Conservation (phyloP, 2,113 vertebrate genomes). For the Ramphastos sulfuratus region DNA sequence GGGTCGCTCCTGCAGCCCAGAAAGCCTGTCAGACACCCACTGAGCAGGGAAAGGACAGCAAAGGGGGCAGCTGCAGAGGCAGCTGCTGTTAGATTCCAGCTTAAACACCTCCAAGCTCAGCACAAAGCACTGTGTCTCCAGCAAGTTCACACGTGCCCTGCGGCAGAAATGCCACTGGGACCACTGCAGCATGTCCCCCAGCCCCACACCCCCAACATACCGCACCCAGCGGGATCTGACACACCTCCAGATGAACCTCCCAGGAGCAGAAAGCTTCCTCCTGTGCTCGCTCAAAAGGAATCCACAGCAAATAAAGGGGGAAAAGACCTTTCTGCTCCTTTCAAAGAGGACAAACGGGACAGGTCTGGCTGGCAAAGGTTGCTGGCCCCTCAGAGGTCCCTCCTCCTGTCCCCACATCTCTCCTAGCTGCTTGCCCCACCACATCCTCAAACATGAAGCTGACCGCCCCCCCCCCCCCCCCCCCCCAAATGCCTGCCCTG, state of each 20-base stretch:
- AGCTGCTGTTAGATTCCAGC: background rate
- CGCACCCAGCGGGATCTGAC: fast-evolving
- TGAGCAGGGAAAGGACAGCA: background rate
- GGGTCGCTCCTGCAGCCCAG: background rate
- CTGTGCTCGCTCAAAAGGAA: background rate
- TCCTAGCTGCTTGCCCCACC: fast-evolving
- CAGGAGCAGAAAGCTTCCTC: background rate
- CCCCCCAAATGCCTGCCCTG: fast-evolving
- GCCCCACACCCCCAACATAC: background rate
- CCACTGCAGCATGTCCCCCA: too few relatives aligned
- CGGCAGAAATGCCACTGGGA: background rate
- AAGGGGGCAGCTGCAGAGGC: background rate
- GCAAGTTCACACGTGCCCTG: background rate
- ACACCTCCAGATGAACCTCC: fast-evolving
- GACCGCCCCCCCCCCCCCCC: fast-evolving
- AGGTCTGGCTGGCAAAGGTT: background rate
- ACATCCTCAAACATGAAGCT: background rate
- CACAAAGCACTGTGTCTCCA: fast-evolving
- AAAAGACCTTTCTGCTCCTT: background rate
- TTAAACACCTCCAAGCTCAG: background rate
- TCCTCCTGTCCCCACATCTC: background rate
- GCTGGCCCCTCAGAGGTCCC: background rate
- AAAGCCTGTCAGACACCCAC: background rate
- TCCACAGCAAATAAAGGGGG: background rate
- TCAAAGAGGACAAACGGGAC: fast-evolving